Base-by-base conservation (phyloP, 2,888 invertebrate genomes). In the Synanthedon myopaeformis region DNA sequence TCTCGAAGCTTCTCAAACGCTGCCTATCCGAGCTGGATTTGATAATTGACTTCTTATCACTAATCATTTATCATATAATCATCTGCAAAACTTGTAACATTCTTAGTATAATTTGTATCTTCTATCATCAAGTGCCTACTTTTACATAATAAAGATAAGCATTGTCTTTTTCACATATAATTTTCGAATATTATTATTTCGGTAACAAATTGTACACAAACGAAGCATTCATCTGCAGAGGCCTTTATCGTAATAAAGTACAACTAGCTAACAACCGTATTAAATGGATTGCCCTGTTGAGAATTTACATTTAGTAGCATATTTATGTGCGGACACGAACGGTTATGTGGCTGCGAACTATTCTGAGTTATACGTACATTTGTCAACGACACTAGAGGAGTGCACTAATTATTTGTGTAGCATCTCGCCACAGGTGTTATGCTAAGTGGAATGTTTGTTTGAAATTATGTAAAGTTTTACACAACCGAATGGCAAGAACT, bases 251-350 rank as follows among this genome's bases (percentile, higher is more conserved):
- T 11, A 19, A 49, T 49, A 49, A 49, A 49, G 12, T 49, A 49
- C 49, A 49, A 49, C 49, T 23, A 52, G 52, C 51, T 23, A 52
- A 56, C 54, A 54, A 53, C 54, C 56, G 55, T 57, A 55, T 52
- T 53, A 55, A 57, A 57, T 51, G 45, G 53, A 57, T 57, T 55
- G 52, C 51, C 41, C 53, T 28, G 42, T 45, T 23, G 54, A 28
- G 49, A 55, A 54, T 57, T 57, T 53, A 51, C 57, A 57, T 53
- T 55, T 53, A 57, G 35, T 53, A 57, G 12, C 49, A 41, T 55
- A 57, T 55, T 57, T 55, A 51, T 53, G 52, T 19, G 42, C 17
- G 41, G 23, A 41, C 50, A 42, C 14, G 45, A n/a, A 17, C 23
- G 8, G 50, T 19, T 51, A 53, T 5, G 50, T 42, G 19, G 41